phyloP scores from a whole-genome alignment of 2,113 vertebrate species.

The Forbesichthys papilliferus region DNA sequence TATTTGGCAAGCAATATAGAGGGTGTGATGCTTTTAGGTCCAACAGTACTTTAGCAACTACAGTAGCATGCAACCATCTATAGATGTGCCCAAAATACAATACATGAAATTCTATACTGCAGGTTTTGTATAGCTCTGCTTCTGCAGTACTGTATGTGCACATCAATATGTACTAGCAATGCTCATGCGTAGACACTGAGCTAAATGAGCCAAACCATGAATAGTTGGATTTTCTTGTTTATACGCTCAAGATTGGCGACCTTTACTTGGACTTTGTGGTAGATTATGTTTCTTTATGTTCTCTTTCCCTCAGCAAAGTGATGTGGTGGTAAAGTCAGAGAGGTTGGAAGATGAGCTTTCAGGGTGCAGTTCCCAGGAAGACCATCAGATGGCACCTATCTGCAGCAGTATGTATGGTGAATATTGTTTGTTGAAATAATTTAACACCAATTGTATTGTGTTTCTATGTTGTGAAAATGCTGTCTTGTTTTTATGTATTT shows the following conservation, averaged over 20 bases:
- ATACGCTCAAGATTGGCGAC: background rate
- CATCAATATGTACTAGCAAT: no score
- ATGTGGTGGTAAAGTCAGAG: slow-evolving; percentile 33
- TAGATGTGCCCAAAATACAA: no score
- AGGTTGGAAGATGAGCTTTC: slow-evolving; percentile 18
- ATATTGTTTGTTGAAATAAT: background rate
- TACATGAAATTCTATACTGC: no score
- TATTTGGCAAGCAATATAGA: background rate
- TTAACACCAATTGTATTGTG: background rate
- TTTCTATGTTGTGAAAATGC: background rate
- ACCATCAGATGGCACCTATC: background rate
- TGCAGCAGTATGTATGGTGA: slow-evolving; percentile 4
- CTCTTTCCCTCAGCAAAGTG: background rate
- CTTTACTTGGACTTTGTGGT: background rate
- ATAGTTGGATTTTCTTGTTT: background rate
- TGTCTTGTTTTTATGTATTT: background rate
- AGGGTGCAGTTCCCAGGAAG: background rate
- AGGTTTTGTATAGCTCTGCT: no score
- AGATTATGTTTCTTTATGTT: background rate
- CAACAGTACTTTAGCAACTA: no score
- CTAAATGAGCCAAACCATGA: background rate
- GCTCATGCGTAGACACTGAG: no score
- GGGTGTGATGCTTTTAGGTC: background rate
- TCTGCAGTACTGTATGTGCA: no score
- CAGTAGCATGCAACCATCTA: no score